phyloP scores from a whole-genome alignment of 2,113 vertebrate genomes.

The Myiopsitta monachus region DNA sequence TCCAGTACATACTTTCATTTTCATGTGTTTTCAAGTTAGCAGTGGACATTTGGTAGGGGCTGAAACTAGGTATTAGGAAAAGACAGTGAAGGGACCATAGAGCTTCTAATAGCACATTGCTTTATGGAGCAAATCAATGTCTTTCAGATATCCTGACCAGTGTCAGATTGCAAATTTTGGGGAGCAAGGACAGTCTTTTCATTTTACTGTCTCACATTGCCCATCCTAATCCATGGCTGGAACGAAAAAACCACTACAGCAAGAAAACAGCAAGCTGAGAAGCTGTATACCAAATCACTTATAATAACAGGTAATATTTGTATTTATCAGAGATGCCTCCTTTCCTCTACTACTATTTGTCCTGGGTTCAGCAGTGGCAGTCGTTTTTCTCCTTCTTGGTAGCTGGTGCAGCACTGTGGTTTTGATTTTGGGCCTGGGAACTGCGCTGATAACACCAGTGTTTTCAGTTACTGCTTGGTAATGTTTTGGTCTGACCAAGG shows the following conservation, averaged over 20 bases:
- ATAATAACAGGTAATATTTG: accelerated
- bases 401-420: too few relatives aligned
- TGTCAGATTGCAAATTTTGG: not conserved
- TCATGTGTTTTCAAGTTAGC: not conserved
- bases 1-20: not conserved
- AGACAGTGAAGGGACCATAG: not conserved
- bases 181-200: not conserved
- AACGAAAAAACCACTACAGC: not conserved
- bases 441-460: too few relatives aligned
- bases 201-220: not conserved
- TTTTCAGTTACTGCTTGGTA: too few relatives aligned
- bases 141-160: not conserved
- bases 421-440: too few relatives aligned
- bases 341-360: not conserved
- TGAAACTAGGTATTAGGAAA: not conserved
- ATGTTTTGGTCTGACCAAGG: too few relatives aligned
- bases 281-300: not conserved
- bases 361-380: too few relatives aligned
- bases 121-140: not conserved
- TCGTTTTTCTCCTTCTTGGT: too few relatives aligned
- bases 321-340: not conserved
- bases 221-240: not conserved
- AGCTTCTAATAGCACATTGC: not conserved
- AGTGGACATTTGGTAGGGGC: not conserved
- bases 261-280: not conserved